Percentiles rank a stretch among this genome's conserved stretches.
phyloP scores from a whole-genome alignment of 2,888 invertebrate genomes.

The Scaptomyza cyrtandrae region DNA sequence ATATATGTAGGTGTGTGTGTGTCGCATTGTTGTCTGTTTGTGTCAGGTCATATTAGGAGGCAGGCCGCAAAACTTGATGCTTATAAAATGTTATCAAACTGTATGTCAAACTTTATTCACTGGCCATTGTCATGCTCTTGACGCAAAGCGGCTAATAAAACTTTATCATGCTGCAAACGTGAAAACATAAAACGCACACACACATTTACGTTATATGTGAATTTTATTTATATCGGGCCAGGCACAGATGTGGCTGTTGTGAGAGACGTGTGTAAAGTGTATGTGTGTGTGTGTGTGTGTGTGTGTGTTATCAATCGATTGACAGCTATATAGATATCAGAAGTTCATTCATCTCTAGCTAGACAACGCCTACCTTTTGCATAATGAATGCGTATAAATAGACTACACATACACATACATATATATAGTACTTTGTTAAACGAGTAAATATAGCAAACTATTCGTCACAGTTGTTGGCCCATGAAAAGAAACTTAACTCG shows the following conservation, averaged over 20 bases:
- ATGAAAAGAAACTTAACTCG: constrained; percentile 13
- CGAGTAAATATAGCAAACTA: constrained; percentile 27
- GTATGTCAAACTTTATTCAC: constrained; percentile 57
- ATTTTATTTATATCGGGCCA: constrained; percentile 33
- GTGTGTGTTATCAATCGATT: constrained; percentile 32
- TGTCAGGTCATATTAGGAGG: constrained; percentile 26
- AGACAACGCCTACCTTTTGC: constrained; percentile 25
- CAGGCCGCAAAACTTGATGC: constrained; percentile 54
- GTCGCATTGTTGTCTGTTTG: constrained; percentile 11
- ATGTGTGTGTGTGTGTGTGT: constrained; percentile 8
- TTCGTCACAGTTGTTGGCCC: constrained; percentile 26
- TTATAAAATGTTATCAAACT: constrained; percentile 69
- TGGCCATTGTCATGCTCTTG: constrained; percentile 44
- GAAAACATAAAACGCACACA: constrained; percentile 12
- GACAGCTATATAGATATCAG: constrained; percentile 1
- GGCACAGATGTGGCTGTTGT: not conserved
- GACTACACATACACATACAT: not conserved
- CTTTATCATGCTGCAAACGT: constrained; percentile 36
- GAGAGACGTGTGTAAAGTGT: not conserved
- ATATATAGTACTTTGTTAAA: not conserved
- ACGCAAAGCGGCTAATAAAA: constrained; percentile 40
- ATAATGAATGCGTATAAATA: not conserved
- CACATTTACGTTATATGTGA: constrained; percentile 3
- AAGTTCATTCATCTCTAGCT: constrained; percentile 29
- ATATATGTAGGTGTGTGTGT: no score